These are phyloP conservation scores for Chydorus sphaericus DNA, from an alignment of 2,888 invertebrate species.

Conservation along the genomic window DNA sequence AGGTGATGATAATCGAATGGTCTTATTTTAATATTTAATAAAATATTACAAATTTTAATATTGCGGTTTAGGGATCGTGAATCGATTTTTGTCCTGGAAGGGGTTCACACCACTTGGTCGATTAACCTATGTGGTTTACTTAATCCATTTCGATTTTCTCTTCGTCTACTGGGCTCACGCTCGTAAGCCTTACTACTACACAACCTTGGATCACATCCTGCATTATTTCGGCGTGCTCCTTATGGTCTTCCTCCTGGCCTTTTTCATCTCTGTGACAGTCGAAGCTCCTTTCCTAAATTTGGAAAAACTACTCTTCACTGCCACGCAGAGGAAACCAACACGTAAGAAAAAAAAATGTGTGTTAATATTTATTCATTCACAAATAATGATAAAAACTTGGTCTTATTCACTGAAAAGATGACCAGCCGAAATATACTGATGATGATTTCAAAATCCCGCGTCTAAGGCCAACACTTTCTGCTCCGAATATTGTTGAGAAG, in stretches of 20 bases:
- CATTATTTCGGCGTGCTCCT: not conserved
- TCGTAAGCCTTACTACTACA: slow-evolving; percentile 8
- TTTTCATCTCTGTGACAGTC: not conserved
- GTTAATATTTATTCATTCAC: too few species aligned
- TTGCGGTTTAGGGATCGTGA: slow-evolving; percentile 44
- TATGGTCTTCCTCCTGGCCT: slow-evolving; percentile 4
- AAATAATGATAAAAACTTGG: too few species aligned
- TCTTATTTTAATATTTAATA: too few species aligned
- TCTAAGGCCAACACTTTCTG: too few species aligned
- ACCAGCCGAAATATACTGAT: too few species aligned
- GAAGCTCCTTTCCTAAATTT: slow-evolving; percentile 11
- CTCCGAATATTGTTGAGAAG: too few species aligned
- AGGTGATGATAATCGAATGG: slow-evolving; percentile 14
- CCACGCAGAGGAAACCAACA: too few species aligned
- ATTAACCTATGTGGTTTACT: slow-evolving; percentile 86
- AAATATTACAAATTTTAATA: too few species aligned
- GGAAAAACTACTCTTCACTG: slow-evolving; percentile 1
- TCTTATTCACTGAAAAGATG: too few species aligned
- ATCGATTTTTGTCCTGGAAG: slow-evolving; percentile 64
- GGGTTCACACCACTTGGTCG: slow-evolving; percentile 76
- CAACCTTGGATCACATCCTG: not conserved
- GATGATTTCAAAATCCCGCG: too few species aligned
- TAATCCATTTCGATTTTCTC: slow-evolving; percentile 28
- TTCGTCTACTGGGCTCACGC: not conserved
- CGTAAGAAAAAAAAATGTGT: too few species aligned